Conservation (phyloP, 2,797 vertebrate species). For the Sebastes aleutianus region DNA sequence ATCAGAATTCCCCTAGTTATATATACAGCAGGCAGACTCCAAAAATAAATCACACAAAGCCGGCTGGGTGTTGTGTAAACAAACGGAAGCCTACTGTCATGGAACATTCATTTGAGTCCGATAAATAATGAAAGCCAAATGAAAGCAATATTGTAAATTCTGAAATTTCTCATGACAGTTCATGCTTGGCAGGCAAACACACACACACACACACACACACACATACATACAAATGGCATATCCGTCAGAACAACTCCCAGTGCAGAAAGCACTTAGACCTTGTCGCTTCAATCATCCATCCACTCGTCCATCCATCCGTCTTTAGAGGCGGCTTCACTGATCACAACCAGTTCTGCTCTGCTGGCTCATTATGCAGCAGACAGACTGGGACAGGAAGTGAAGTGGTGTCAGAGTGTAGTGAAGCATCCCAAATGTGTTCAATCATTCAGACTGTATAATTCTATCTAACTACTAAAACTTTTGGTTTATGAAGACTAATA, state of each 20-base stretch:
- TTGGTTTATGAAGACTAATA: neutral
- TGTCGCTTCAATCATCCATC: slow-evolving; percentile 31
- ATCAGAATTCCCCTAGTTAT: neutral
- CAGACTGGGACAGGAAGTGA: neutral
- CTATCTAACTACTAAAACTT: neutral
- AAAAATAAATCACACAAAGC: neutral
- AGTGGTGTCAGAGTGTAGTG: neutral
- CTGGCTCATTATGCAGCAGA: slow-evolving; percentile 11
- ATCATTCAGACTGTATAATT: neutral
- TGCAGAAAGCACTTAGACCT: slow-evolving; percentile 45
- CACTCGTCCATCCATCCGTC: slow-evolving; percentile 15
- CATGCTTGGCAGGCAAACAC: neutral
- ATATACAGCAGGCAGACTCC: neutral
- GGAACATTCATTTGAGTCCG: neutral
- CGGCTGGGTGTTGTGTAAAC: neutral
- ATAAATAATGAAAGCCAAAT: slow-evolving; percentile 43
- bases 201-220: neutral
- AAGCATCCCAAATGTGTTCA: neutral
- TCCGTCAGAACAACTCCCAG: slow-evolving; percentile 17
- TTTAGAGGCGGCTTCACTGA: slow-evolving; percentile 14
- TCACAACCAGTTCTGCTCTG: slow-evolving; percentile 2
- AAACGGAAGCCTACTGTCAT: neutral
- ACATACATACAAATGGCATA: neutral
- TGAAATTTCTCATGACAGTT: slow-evolving; percentile 4
- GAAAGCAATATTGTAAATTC: slow-evolving; percentile 39